Evolutionary conservation across 2,797 vertebrate genomes (phyloP).

Genomic region (Gallinago nigripennis): DNA sequence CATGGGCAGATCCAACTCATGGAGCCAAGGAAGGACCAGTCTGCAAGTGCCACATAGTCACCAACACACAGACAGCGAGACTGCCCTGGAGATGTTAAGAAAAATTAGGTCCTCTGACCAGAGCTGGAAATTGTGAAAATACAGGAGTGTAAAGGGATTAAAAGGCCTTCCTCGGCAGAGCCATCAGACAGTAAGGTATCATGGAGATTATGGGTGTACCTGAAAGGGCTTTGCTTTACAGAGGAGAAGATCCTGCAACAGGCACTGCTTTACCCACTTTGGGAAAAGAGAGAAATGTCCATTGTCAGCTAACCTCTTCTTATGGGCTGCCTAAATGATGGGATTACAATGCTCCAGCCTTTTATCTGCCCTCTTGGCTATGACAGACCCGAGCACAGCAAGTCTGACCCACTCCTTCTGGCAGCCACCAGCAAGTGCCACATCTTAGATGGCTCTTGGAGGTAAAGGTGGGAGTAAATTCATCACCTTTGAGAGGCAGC

Average conservation of each 20-base stretch:
- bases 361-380: not conserved
- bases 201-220: not conserved
- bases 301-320: not conserved
- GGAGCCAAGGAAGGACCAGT: not conserved
- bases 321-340: too few relatives aligned
- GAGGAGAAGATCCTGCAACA: not conserved
- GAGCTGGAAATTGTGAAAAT: not conserved
- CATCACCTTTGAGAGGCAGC: not conserved
- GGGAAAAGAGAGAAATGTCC: not conserved
- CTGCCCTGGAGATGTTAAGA: accelerated
- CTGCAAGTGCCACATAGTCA: not conserved
- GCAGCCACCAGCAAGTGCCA: not conserved
- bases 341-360: accelerated
- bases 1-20: not conserved
- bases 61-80: not conserved
- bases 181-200: not conserved
- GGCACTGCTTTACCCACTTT: not conserved
- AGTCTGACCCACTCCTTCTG: not conserved
- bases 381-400: not conserved
- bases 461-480: not conserved
- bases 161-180: not conserved
- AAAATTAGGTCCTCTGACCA: not conserved
- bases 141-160: not conserved
- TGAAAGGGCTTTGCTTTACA: not conserved
- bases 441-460: not conserved